Percentiles rank a stretch among this genome's conserved stretches.
These are phyloP conservation scores for Acipenser ruthenus DNA, from an alignment of 2,797 vertebrate genomes.

Conservation along the genomic window DNA sequence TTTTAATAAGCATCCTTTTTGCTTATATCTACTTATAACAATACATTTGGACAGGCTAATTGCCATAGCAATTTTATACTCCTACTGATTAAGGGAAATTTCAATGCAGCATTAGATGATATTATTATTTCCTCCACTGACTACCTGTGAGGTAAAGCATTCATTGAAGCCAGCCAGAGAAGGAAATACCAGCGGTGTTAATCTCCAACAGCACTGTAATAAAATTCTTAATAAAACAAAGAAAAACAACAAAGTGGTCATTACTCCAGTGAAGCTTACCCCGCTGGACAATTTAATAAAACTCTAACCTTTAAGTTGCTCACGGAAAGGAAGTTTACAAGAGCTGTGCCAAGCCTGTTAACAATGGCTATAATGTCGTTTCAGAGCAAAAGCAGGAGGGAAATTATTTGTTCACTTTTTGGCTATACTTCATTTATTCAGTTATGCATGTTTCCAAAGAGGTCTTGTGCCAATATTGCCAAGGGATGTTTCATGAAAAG, in stretches of 20 bases:
- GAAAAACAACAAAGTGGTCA: constrained; percentile 14
- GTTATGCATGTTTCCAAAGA: too few relatives aligned
- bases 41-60: too few relatives aligned
- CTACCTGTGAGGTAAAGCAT: constrained; percentile 17
- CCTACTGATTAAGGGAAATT: not conserved
- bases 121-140: not conserved
- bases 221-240: constrained; percentile 13
- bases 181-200: constrained; percentile 13
- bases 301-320: not conserved
- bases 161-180: constrained; percentile 1
- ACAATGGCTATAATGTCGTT: too few relatives aligned
- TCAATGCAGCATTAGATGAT: not conserved
- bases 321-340: not conserved
- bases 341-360: too few relatives aligned
- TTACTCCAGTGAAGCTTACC: constrained; percentile 1
- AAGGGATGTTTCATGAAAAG: too few relatives aligned
- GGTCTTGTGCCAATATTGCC: too few relatives aligned
- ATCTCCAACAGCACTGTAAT: constrained; percentile 5
- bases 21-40: too few relatives aligned
- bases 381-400: too few relatives aligned
- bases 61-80: too few relatives aligned
- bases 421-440: too few relatives aligned
- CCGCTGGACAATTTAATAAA: not conserved
- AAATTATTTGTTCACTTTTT: too few relatives aligned
- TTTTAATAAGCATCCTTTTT: too few relatives aligned